phyloP scores from a whole-genome alignment of 2,888 invertebrate genomes.

The Drosophila limbata region DNA sequence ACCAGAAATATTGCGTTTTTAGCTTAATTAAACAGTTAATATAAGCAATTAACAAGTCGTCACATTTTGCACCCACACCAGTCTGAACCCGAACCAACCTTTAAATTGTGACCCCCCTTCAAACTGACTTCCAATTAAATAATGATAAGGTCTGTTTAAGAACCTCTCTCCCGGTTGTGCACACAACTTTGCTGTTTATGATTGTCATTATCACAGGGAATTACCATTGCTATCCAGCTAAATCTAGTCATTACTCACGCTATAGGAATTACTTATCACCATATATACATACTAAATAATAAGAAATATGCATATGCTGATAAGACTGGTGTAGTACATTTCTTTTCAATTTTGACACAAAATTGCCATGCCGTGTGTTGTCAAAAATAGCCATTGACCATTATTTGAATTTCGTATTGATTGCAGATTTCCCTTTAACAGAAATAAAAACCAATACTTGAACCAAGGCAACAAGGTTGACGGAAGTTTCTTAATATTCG shows the following conservation, averaged over 20 bases:
- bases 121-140: neutral
- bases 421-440: slow-evolving; percentile 9
- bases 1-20: slow-evolving; percentile 6
- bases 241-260: slow-evolving; percentile 73
- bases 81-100: slow-evolving; percentile 13
- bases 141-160: slow-evolving; percentile 28
- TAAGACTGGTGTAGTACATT: slow-evolving; percentile 25
- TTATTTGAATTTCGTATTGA: neutral
- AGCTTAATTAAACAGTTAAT: slow-evolving; percentile 3
- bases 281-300: slow-evolving; percentile 9
- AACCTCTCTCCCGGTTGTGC: slow-evolving; percentile 8
- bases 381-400: slow-evolving; percentile 47
- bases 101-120: slow-evolving; percentile 6
- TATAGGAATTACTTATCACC: slow-evolving; percentile 19
- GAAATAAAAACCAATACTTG: neutral
- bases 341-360: slow-evolving; percentile 21
- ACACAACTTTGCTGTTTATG: slow-evolving; percentile 58
- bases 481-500: neutral
- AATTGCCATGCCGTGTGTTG: slow-evolving; percentile 51
- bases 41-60: slow-evolving; percentile 11
- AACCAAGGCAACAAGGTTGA: neutral
- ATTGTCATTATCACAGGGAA: slow-evolving; percentile 71
- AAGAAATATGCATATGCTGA: slow-evolving; percentile 40
- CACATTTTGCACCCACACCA: slow-evolving; percentile 2
- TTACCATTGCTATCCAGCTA: slow-evolving; percentile 73